Evolutionary conservation across 64 coral and sea anemone species (phyloP).

Genomic region (Montipora sp.): DNA sequence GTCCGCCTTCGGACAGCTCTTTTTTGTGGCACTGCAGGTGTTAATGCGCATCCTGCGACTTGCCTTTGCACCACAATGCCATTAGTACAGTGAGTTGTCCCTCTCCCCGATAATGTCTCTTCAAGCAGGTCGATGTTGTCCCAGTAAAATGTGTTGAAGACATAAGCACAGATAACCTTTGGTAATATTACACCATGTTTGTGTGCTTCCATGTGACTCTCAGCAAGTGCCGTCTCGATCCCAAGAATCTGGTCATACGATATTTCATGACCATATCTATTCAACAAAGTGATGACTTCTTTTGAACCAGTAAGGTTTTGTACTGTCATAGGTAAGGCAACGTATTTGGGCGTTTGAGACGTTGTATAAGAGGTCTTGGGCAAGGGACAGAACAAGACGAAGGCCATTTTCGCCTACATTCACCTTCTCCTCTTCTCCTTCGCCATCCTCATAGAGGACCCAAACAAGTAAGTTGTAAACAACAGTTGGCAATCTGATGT

Average conservation of each 20-base stretch:
- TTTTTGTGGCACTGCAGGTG: constrained; percentile 3
- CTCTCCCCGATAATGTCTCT: constrained; percentile 56
- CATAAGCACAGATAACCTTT: constrained; percentile 30
- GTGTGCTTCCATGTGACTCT: constrained; percentile 17
- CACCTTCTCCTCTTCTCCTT: constrained; percentile 19
- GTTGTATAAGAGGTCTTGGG: constrained; percentile 30
- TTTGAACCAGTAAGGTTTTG: constrained; percentile 52
- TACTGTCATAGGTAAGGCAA: constrained; percentile 40
- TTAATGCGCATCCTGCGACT: constrained; percentile 20
- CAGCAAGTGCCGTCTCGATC: constrained; percentile 45
- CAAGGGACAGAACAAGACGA: constrained; percentile 20
- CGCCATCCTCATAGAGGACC: constrained; percentile 18
- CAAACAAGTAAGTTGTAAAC: constrained; percentile 32
- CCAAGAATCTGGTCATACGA: constrained; percentile 49
- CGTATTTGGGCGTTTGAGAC: constrained; percentile 42
- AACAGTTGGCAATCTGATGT: constrained; percentile 39
- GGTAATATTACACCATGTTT: constrained; percentile 2
- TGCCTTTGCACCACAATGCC: constrained; percentile 39
- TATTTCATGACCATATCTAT: constrained; percentile 72
- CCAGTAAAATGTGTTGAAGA: constrained; percentile 67
- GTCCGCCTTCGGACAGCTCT: neutral
- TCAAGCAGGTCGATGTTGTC: constrained; percentile 64
- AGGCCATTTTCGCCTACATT: neutral
- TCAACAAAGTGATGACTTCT: constrained; percentile 64
- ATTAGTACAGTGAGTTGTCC: constrained; percentile 67